A percentile compares a stretch with the other conserved stretches of the same genome.
Evolutionary conservation across 2,888 invertebrate genomes (phyloP).

Genomic region (Allygus modestus): DNA sequence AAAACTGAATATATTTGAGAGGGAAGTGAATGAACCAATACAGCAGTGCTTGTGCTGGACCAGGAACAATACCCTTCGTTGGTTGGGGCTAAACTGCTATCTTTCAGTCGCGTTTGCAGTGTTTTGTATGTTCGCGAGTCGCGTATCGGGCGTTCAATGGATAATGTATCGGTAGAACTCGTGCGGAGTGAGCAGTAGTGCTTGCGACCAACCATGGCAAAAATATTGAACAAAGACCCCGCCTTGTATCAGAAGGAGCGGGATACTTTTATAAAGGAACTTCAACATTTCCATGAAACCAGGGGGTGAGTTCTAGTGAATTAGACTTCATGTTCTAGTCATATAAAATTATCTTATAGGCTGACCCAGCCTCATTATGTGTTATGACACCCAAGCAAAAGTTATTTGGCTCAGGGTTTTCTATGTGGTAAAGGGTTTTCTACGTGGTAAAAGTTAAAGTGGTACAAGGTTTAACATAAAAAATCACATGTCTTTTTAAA

Average conservation of each 20-base stretch:
- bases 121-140: conserved; percentile 62
- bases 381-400: too few relatives aligned
- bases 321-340: background rate
- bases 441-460: too few relatives aligned
- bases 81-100: conserved; percentile 64
- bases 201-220: conserved; percentile 68
- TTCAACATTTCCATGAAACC: conserved; percentile 93
- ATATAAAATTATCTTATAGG: background rate
- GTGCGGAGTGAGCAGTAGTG: conserved; percentile 64
- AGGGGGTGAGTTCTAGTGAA: conserved; percentile 86
- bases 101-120: conserved; percentile 64
- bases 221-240: conserved; percentile 78
- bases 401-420: too few relatives aligned
- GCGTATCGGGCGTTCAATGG: conserved; percentile 64
- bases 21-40: conserved; percentile 63
- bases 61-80: conserved; percentile 64
- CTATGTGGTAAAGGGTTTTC: too few relatives aligned
- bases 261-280: conserved; percentile 88
- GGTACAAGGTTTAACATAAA: too few relatives aligned
- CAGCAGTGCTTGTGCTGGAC: conserved; percentile 64
- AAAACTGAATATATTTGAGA: conserved; percentile 48
- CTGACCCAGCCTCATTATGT: too few relatives aligned
- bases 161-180: conserved; percentile 63
- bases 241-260: conserved; percentile 87
- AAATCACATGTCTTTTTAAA: too few relatives aligned